A percentile compares a stretch with the other conserved stretches of the same genome.
Evolutionary conservation across 2,113 vertebrate genomes (phyloP).

Genomic region (Ciconia maguari): DNA sequence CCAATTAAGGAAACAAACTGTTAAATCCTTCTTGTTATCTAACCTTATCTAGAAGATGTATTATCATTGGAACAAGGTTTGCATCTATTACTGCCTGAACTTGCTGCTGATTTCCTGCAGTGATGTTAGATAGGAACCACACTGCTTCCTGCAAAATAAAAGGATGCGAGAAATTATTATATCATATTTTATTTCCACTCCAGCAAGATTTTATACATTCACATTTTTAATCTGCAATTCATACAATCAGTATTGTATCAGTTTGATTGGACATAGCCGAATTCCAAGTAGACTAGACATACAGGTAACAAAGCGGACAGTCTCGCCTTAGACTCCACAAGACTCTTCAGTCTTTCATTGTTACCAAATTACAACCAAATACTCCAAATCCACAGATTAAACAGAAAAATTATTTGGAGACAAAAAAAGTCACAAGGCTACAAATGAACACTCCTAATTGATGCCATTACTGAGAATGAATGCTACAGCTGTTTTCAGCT

Average conservation of each 20-base stretch:
- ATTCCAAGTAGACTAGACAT: neutral
- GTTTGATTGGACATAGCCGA: neutral
- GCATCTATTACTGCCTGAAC: conserved; percentile 99
- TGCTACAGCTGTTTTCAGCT: neutral
- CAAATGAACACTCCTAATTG: neutral
- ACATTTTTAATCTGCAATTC: neutral
- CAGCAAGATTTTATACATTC: neutral
- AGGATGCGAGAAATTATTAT: neutral
- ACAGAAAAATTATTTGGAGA: neutral
- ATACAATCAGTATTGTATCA: neutral
- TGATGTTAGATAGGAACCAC: conserved; percentile 99
- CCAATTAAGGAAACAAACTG: neutral
- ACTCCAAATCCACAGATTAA: neutral
- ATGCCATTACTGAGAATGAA: neutral
- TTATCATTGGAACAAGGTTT: conserved; percentile 98
- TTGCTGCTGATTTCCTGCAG: conserved; percentile 98
- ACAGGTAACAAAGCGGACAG: neutral
- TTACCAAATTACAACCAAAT: neutral
- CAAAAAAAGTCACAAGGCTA: neutral
- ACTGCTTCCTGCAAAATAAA: conserved; percentile 91
- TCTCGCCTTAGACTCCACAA: neutral
- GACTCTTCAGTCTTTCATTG: neutral
- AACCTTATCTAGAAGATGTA: conserved; percentile 98
- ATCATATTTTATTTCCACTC: neutral
- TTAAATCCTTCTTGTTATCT: neutral